A percentile compares a stretch with the other conserved stretches of the same genome.
Conservation (phyloP, 2,113 vertebrate species). For the Isichthys henryi region DNA sequence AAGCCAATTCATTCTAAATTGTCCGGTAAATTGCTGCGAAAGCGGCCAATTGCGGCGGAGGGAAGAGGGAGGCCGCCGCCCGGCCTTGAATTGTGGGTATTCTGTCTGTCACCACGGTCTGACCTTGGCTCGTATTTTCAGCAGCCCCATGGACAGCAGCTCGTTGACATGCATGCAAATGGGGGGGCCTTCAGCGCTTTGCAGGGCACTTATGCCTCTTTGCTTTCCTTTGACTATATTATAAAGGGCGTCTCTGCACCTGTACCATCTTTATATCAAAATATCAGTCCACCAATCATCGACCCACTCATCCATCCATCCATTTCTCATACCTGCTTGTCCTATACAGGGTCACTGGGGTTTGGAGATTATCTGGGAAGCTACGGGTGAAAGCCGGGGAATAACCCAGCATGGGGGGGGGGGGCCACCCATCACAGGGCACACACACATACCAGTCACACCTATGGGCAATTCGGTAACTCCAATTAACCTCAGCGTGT, state of each 20-base stretch:
- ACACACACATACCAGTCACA: neutral
- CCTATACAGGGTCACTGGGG: neutral
- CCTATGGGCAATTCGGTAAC: neutral
- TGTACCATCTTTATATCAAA: neutral
- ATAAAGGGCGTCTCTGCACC: neutral
- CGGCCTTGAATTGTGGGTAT: neutral
- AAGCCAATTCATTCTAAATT: constrained; percentile 7
- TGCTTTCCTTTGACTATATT: neutral
- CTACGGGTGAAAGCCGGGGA: neutral
- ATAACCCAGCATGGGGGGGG: neutral
- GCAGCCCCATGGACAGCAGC: neutral
- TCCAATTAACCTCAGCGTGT: neutral
- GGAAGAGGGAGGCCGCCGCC: neutral
- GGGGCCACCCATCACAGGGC: neutral
- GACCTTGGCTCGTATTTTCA: neutral
- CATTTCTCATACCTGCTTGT: neutral
- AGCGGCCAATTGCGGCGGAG: neutral
- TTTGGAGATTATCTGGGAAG: neutral
- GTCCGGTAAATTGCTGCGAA: neutral
- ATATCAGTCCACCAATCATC: neutral
- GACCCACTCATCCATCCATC: neutral
- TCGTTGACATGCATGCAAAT: neutral
- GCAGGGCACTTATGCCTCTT: neutral
- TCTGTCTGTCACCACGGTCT: neutral
- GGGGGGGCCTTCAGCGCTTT: neutral